Evolutionary conservation across 2,113 vertebrate species (phyloP), one percentile per base, ranked within the genome.

Genomic region (Suncus etruscus): DNA sequence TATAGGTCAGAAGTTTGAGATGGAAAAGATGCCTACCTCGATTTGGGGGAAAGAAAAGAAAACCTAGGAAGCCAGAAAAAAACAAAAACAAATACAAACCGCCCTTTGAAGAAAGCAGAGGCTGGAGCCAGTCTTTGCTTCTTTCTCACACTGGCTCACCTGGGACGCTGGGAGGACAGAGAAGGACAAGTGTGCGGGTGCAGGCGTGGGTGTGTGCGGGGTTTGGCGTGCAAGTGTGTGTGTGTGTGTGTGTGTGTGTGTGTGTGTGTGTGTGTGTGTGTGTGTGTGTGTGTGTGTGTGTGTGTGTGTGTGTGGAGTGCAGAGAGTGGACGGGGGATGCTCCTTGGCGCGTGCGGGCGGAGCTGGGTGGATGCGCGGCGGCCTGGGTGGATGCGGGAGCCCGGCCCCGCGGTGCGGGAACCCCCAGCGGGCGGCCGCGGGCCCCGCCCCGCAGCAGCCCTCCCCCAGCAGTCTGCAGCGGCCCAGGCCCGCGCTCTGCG

Each of bases 401-500:
- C 39, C 0, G 48, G 25, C 25, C 1, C 18, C n/a, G 6, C 1
- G 24, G 32, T 54, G 54, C 54, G 58, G n/a, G 78, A 15, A 31
- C 7, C 31, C 31, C 31, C 1, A 72, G 69, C 25, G 50, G n/a
- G n/a, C 81, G 5, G 27, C 18, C 24, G 39, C 4, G 8, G 9
- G 3, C 24, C 16, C 4, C 2, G 32, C n/a, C 29, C 22, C 5
- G 4, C n/a, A 39, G 39, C 39, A 8, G 68, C 61, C 11, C 4
- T 11, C 32, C 20, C 16, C 16, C 11, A 1, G 8, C 9, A 11
- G 3, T 3, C 24, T 7, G 22, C 4, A 82, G 73, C 85, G 29
- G 91, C 90, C 80, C 86, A 65, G 47, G 80, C 75, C 48, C n/a
- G 48, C 58, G 12, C 82, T 78, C 65, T 58, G 94, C 86, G 25